Base-by-base conservation (phyloP, 2,888 invertebrate species). In the Cryptosula pallasiana region DNA sequence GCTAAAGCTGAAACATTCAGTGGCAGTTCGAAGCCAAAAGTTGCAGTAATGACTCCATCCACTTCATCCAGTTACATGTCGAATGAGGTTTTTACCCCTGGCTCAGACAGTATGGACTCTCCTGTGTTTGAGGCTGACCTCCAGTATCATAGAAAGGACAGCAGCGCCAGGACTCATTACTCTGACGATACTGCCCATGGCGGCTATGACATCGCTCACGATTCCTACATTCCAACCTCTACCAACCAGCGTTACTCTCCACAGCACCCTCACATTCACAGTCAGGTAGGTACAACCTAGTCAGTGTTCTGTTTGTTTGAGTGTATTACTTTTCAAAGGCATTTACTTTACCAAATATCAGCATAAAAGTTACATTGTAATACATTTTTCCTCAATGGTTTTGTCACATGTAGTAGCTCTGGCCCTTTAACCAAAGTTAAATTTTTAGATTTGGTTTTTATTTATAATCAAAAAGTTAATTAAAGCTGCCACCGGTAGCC, bases 1-100 rank as follows among this genome's bases (percentile, higher is more conserved):
- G 63, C 34, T 32, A 63, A 63, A 32, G 63, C 63, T 16, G 63
- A 63, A 32, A 63, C 63, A 27, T 63, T 32, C 32, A 63, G 63
- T n/a, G 63, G 63, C 32, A 16, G 29, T 13, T 32, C 63, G 16
- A 63, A 27, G 32, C 63, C 63, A 32, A 34, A 63, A n/a, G 9
- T 63, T 9, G 63, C 63, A 9, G 27, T 63, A 16, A 63, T 63
- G 5, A 63, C 63, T 29, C 32, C 63, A 13, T 63, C 63, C 5
- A 25, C 63, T 13, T 25, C 63, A 63, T 63, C 63, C 1, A 63
- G 63, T 32, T 63, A 63, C 27, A 32, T 63, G 32, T 63, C 63
- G 9, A 63, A 63, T 63, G 63, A 63, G 20, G 63, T 63, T 32
- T 63, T 63, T n/a, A 63, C 63, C 2, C 63, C 63, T 16, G 25